Percentiles rank a stretch among this genome's conserved stretches.
Evolutionary conservation across 2,113 vertebrate species (phyloP).

Genomic region (Xiphophorus maculatus): DNA sequence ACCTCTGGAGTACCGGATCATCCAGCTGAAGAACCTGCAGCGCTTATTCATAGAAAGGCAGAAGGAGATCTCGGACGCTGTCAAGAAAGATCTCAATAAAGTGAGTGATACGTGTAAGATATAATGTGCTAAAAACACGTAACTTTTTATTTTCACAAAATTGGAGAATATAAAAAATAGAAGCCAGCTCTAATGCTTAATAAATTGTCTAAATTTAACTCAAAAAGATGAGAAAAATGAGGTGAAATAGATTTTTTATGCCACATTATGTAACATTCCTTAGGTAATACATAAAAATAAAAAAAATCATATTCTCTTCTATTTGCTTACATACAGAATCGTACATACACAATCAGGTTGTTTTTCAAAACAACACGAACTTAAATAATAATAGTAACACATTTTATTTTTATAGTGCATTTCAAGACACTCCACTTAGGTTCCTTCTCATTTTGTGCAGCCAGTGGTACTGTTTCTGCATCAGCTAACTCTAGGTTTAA

Average conservation of each 20-base stretch:
- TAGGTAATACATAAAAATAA: background rate
- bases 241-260: background rate
- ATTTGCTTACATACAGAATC: too few species aligned
- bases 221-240: background rate
- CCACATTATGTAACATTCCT: background rate
- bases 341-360: too few species aligned
- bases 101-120: slow-evolving; percentile 61
- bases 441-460: background rate
- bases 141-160: too few species aligned
- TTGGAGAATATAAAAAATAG: too few species aligned
- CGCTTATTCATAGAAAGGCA: slow-evolving; percentile 81
- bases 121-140: background rate
- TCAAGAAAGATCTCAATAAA: slow-evolving; percentile 86
- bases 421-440: too few species aligned
- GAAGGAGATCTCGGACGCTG: slow-evolving; percentile 78
- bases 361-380: too few species aligned
- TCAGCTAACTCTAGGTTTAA: background rate
- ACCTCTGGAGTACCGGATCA: slow-evolving; percentile 82
- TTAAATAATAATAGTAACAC: too few species aligned
- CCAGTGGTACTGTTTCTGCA: too few species aligned
- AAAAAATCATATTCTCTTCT: too few species aligned
- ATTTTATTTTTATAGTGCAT: too few species aligned
- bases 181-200: too few species aligned
- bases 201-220: background rate
- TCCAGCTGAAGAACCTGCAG: slow-evolving; percentile 86